Base-by-base conservation (phyloP, 2,113 vertebrate species). In the Oncorhynchus keta region DNA sequence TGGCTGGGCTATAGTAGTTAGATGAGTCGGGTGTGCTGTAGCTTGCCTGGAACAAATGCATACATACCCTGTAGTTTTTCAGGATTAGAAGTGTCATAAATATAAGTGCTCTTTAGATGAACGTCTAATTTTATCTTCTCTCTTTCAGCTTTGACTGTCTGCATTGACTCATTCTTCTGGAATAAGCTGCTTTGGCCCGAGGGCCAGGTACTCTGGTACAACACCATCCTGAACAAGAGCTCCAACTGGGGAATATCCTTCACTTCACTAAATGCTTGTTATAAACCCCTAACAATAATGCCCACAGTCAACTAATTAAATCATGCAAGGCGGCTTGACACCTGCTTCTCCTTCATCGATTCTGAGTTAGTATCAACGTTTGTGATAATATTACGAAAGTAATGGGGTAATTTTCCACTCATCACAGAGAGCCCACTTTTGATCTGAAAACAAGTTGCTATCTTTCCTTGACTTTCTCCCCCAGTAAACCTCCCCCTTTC, bases 231-330 rank as follows among this genome's bases (percentile, higher is more conserved):
- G 76, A 99, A 99, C 90, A 97, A 95, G 89, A 99, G 98, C 76
- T 96, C 97, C 78, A 91, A 93, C 87, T 99, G 98, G 98, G 98
- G 98, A 72, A 96, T 99, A 99, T 99, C 98, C 97, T 98, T 94
- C 82, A 0, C 67, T 61, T 16, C 51, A 55, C 51, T 55, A 55
- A 55, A 55, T 55, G 51, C 51, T 18, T 55, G 51, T 55, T 55
- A 18, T 55, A 18, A 55, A 55, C 51, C 3, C 14, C 11, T 78
- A n/a, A 68, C 26, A 64, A 1, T 14, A n/a, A 59, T 24, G 24
- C 2, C 14, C 13, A 59, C 26, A 72, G 12, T 57, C 48, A 14
- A 28, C 59, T 22, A 62, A 62, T 62, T 22, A 30, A 45, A 48
- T 39, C 13, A 70, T 35, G 14, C 51, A 18, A 2, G 0, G 16